These are phyloP conservation scores for Spongilla lacustris DNA, from an alignment of 37 sponge, comb jelly and placozoan genomes.

Conservation along the genomic window DNA sequence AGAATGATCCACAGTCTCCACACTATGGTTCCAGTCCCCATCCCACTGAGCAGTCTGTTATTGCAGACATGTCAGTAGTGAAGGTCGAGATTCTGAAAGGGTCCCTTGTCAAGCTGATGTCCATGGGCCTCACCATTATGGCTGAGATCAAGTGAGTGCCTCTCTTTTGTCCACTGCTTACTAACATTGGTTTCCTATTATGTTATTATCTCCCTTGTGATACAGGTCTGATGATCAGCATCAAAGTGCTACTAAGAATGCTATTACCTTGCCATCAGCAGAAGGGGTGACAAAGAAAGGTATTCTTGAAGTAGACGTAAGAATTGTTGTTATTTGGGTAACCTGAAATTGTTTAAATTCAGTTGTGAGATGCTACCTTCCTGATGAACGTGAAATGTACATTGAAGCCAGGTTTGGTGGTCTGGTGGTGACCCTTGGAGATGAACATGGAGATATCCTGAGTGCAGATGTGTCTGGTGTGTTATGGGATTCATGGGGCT, in stretches of 20 bases:
- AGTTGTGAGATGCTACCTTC: background rate
- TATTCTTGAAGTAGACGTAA: background rate
- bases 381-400: slow-evolving; percentile 30
- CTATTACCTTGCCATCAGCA: background rate
- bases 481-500: too few species aligned
- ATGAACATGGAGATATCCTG: slow-evolving; percentile 23
- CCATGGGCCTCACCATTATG: slow-evolving; percentile 2
- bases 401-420: slow-evolving; percentile 39
- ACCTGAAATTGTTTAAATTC: too few species aligned
- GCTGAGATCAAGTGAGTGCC: slow-evolving; percentile 39
- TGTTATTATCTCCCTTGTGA: background rate
- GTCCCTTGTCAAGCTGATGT: slow-evolving; percentile 38
- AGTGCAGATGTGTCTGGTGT: slow-evolving; percentile 22
- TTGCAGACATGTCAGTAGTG: slow-evolving; percentile 27
- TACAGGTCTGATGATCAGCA: background rate
- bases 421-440: slow-evolving; percentile 39
- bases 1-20: slow-evolving; percentile 50
- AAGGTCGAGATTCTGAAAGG: slow-evolving; percentile 23
- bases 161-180: background rate
- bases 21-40: slow-evolving; percentile 20
- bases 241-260: background rate
- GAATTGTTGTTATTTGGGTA: too few species aligned
- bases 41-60: slow-evolving; percentile 39
- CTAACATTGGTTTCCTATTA: too few species aligned
- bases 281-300: background rate